Conservation (phyloP, 2,113 vertebrate genomes). For the Platanista minor region DNA sequence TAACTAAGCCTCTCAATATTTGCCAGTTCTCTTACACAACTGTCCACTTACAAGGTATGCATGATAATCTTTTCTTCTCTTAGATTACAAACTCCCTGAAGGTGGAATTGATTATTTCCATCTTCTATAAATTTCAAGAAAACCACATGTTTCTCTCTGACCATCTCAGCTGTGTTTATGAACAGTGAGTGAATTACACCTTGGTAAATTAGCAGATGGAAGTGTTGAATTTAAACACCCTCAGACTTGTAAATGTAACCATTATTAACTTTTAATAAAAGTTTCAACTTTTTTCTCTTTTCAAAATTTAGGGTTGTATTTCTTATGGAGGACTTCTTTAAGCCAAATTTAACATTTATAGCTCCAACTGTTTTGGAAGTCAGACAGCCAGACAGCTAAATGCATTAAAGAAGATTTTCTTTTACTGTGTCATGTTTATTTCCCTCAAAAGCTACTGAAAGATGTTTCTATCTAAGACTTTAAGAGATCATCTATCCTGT, state of each 20-base stretch:
- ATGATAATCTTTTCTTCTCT: background rate
- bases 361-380: constrained; percentile 39
- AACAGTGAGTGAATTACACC: constrained; percentile 53
- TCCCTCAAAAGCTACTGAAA: constrained; percentile 25
- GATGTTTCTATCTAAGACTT: background rate
- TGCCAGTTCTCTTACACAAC: background rate
- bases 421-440: background rate
- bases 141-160: constrained; percentile 25
- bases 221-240: constrained; percentile 46
- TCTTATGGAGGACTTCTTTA: constrained; percentile 36
- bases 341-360: constrained; percentile 61
- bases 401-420: constrained; percentile 5
- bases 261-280: constrained; percentile 52
- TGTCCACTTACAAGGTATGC: background rate
- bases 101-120: background rate
- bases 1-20: background rate
- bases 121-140: constrained; percentile 35
- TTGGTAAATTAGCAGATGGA: constrained; percentile 57
- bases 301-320: constrained; percentile 33
- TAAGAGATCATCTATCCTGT: constrained; percentile 15
- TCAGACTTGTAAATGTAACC: constrained; percentile 42
- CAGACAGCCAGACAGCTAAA: constrained; percentile 34
- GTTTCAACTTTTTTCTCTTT: constrained; percentile 9
- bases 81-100: background rate
- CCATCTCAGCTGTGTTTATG: constrained; percentile 50